Evolutionary conservation across 1,140 invertebrate species (phyloP), one percentile per base, ranked within the genome.

Genomic region (Drosophila hydei): DNA sequence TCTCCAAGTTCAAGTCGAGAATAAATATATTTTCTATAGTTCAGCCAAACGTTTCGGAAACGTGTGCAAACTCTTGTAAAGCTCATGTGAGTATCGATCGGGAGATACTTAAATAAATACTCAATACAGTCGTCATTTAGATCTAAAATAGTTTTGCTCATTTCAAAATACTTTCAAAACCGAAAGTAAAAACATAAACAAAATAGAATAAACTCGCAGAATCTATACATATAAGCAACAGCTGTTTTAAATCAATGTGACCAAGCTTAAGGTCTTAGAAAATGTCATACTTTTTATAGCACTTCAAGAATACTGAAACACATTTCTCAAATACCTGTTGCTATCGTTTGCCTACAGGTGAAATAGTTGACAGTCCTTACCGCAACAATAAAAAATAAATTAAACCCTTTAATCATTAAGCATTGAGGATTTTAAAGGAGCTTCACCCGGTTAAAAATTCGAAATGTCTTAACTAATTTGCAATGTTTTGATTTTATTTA

Each of bases 81-180:
- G 4, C 48, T 40, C 18, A 55, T 19, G 21, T 69, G 67, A 40
- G n/a, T 52, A 6, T 62, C 42, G 38, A 62, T 19, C 1, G 67
- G 59, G 19, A 69, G 11, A 54, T 27, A 27, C 40, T 54, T 36
- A 9, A 62, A 19, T 27, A 69, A 12, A 11, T 16, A 40, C 14
- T 12, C 40, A n/a, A 69, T 18, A 12, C 59, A 69, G 52, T 69
- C 50, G 36, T 69, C 59, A 30, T 69, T 61, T 0, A 69, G 42
- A 62, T 69, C 50, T 21, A 55, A 8, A 27, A 69, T 38, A 30
- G 27, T 45, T 12, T 12, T 25, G 16, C 9, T 18, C 42, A 69
- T 33, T 36, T 52, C n/a, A 6, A 9, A 33, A 11, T 54, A 19
- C 14, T 18, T 40, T 55, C 9, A 18, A 36, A 9, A 25, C 1